Conservation (phyloP, 2,888 invertebrate genomes). For the Rotaria sp. region DNA sequence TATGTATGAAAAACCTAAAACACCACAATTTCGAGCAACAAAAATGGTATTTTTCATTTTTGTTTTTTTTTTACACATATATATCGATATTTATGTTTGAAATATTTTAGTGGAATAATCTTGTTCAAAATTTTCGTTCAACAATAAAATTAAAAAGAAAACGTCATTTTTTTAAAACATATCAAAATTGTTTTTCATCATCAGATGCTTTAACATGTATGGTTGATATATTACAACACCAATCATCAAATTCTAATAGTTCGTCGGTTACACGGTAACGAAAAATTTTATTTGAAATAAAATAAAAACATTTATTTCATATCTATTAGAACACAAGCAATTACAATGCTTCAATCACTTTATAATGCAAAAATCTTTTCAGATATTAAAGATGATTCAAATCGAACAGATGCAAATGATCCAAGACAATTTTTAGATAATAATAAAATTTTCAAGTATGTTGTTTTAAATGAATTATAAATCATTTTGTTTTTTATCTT, state of each 20-base stretch:
- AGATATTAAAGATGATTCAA: conserved; percentile 9
- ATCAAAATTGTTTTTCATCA: conserved; percentile 30
- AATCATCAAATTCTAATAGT: not conserved
- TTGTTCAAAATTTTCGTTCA: not conserved
- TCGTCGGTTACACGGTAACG: not conserved
- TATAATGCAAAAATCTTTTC: conserved; percentile 18
- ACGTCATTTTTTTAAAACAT: conserved; percentile 23
- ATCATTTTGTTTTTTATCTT: too few species aligned
- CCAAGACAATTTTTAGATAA: not conserved
- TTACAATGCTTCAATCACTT: not conserved
- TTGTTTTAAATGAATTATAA: too few species aligned
- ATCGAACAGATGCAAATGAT: not conserved
- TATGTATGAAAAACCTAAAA: conserved; percentile 17
- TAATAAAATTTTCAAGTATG: conserved; percentile 3
- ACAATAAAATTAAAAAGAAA: conserved; percentile 11
- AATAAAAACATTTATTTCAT: not conserved
- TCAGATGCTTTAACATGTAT: conserved; percentile 10
- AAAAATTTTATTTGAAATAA: not conserved
- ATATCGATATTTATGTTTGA: not conserved
- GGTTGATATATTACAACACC: conserved; percentile 8
- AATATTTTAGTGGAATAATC: conserved; percentile 1
- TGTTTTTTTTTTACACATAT: not conserved
- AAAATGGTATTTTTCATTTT: not conserved
- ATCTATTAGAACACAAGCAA: conserved; percentile 6
- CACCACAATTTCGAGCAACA: conserved; percentile 18